Percentiles rank a stretch among this genome's conserved stretches.
Evolutionary conservation across 2,113 vertebrate genomes (phyloP).

Genomic region (Amblyopsis rosae): DNA sequence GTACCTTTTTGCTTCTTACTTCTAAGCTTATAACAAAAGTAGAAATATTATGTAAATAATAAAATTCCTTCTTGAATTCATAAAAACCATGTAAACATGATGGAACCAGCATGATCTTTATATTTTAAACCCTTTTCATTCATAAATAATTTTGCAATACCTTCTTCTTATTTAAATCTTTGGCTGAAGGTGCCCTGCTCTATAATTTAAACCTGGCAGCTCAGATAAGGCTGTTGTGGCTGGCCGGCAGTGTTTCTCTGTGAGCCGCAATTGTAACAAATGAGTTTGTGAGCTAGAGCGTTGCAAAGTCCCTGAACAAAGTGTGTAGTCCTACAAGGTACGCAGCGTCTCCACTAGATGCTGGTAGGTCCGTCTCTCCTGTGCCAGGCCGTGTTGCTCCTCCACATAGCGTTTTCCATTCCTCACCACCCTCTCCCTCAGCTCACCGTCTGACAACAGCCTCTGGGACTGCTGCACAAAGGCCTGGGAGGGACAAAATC

Average conservation of each 20-base stretch:
- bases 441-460: constrained; percentile 74
- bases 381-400: constrained; percentile 74
- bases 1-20: neutral
- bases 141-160: neutral
- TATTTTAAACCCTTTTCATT: neutral
- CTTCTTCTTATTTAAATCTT: constrained; percentile 14
- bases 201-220: constrained; percentile 21
- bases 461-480: constrained; percentile 84
- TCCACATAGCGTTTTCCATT: constrained; percentile 81
- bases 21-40: constrained; percentile 6
- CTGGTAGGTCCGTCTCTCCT: constrained; percentile 84
- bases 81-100: constrained; percentile 23
- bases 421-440: constrained; percentile 74
- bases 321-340: constrained; percentile 15
- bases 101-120: neutral
- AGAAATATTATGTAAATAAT: constrained; percentile 7
- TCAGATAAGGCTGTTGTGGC: neutral
- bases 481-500: constrained; percentile 76
- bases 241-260: neutral
- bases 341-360: constrained; percentile 76
- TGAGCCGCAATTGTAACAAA: neutral
- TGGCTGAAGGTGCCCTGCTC: constrained; percentile 41
- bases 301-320: constrained; percentile 37
- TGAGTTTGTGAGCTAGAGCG: neutral
- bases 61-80: constrained; percentile 1